Evolutionary conservation across 2,113 vertebrate genomes (phyloP).

Genomic region (Anoura caudifer): DNA sequence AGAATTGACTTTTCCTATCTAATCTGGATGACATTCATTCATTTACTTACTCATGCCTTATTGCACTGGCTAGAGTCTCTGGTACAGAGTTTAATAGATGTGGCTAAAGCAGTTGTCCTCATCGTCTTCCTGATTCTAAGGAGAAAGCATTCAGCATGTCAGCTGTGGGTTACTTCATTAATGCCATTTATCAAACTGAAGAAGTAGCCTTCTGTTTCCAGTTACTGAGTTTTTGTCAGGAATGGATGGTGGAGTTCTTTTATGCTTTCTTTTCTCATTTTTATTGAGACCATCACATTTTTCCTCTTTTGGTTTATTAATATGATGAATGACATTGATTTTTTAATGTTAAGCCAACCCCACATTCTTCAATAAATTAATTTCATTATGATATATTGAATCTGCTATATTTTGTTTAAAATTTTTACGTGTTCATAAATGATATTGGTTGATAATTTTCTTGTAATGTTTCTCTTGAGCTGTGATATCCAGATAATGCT

Average conservation of each 20-base stretch:
- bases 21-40: background rate
- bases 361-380: background rate
- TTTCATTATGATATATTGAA: background rate
- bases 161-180: background rate
- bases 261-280: background rate
- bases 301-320: background rate
- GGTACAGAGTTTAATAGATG: background rate
- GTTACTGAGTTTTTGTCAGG: background rate
- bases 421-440: background rate
- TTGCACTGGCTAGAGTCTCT: background rate
- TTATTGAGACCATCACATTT: background rate
- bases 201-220: background rate
- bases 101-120: background rate
- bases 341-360: background rate
- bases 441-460: background rate
- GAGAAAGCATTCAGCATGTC: background rate
- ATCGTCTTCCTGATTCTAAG: background rate
- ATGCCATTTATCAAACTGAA: background rate
- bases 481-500: background rate
- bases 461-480: background rate
- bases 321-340: background rate
- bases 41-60: background rate
- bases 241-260: background rate
- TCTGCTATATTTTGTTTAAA: background rate
- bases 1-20: background rate